Evolutionary conservation across 2,113 vertebrate species (phyloP).

Genomic region (Malaclemys terrapin): DNA sequence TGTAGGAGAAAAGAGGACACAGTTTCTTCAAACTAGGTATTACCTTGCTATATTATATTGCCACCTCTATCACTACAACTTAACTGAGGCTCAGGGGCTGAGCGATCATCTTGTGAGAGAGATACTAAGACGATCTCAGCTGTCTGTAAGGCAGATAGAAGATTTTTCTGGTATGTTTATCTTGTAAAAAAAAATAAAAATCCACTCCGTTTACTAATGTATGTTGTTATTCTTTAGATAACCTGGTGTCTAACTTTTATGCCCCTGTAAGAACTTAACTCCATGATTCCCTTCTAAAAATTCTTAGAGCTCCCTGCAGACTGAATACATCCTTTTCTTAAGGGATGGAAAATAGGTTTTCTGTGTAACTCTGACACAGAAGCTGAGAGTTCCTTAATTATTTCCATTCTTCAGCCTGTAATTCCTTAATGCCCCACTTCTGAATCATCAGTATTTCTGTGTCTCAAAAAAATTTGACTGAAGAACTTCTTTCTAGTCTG

Average conservation of each 20-base stretch:
- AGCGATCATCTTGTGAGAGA: constrained; percentile 89
- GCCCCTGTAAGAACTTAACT: background rate
- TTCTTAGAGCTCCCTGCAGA: background rate
- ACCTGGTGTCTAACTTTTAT: background rate
- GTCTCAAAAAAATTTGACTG: background rate
- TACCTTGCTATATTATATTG: constrained; percentile 92
- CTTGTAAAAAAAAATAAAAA: background rate
- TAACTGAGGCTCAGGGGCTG: constrained; percentile 91
- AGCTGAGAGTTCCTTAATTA: background rate
- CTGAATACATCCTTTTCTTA: background rate
- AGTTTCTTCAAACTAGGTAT: constrained; percentile 87
- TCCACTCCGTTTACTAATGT: background rate
- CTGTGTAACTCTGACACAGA: background rate
- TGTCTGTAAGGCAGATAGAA: constrained; percentile 57
- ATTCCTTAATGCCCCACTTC: background rate
- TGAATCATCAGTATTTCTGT: background rate
- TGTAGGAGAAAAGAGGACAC: constrained; percentile 80
- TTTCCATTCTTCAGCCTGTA: background rate
- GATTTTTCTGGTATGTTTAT: constrained; percentile 74
- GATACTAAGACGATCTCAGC: constrained; percentile 77
- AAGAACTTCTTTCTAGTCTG: background rate
- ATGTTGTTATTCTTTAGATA: background rate
- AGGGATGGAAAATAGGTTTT: background rate
- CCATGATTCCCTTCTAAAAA: background rate
- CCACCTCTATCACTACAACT: constrained; percentile 87